These are phyloP conservation scores for Melipona quadrifasciata DNA, from an alignment of 1,140 invertebrate genomes.

Conservation along the genomic window DNA sequence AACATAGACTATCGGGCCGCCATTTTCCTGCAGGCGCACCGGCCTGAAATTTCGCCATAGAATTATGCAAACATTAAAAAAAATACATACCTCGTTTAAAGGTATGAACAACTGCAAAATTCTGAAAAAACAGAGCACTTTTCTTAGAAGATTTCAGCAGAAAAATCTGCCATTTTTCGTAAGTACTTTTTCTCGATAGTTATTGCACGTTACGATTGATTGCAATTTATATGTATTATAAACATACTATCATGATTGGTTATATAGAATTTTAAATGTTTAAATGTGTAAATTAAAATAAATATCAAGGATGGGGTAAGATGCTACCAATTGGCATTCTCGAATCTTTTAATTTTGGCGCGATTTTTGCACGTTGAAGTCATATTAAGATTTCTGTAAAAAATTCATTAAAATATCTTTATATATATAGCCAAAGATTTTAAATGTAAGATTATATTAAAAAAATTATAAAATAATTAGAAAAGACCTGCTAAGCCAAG, in stretches of 20 bases:
- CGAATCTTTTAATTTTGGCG: background rate
- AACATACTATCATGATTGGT: no score
- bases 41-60: slow-evolving; percentile 24
- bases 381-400: background rate
- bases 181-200: no score
- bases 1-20: slow-evolving; percentile 66
- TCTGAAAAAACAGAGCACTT: background rate
- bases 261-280: background rate
- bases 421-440: background rate
- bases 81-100: background rate
- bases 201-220: no score
- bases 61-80: slow-evolving; percentile 21
- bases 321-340: background rate
- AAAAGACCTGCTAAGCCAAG: background rate
- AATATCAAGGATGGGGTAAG: background rate
- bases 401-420: background rate
- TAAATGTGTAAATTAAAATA: background rate
- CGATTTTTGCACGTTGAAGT: background rate
- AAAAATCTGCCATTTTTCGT: background rate
- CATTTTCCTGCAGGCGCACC: slow-evolving; percentile 67
- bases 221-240: no score
- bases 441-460: background rate
- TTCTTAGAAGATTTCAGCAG: background rate
- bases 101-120: background rate
- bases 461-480: background rate